Base-by-base conservation (phyloP, 2,888 invertebrate genomes). In the Romanomermis culicivorax region DNA sequence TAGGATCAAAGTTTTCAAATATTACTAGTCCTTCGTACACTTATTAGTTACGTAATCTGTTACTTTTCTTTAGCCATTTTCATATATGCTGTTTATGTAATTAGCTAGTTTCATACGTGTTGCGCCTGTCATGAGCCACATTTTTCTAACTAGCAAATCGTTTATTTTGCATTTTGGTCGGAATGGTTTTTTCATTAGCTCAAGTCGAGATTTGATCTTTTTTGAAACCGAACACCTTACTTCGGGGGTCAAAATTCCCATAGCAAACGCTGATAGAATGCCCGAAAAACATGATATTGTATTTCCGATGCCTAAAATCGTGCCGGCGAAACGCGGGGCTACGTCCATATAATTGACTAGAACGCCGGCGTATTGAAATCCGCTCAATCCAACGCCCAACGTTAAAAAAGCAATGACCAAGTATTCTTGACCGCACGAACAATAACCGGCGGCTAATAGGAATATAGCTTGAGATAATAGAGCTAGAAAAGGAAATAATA, bases 221-320 rank as follows among this genome's bases (percentile, higher is more conserved):
- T n/a, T n/a, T n/a, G n/a, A n/a, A n/a, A n/a, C n/a, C n/a, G n/a
- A n/a, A n/a, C n/a, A n/a, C n/a, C n/a, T n/a, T 23, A 57, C 57
- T 27, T 57, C 26, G 4, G 53, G 53, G 4, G 64, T 65, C 53
- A 68, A 54, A 52, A 59, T 55, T 25, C 63, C 63, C 54, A 64
- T 65, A 36, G 64, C 58, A 23, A 60, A 55, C 27, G 68, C 68
- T 1, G 67, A 62, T 29, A 64, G 51, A 52, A 69, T 63, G 51
- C 68, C 68, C 26, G 71, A 70, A 2, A 70, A 55, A 36, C 66
- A 65, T n/a, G 64, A 62, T 27, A 68, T 52, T 2, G 65, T 68
- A 58, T 68, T 68, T 24, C 68, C 68, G 42, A 68, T 61, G 47
- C 68, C 68, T 56, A 55, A 55, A 25, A 66, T 59, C 36, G 62